Percentiles rank a stretch among this genome's conserved stretches.
Evolutionary conservation across 35 echinoderm and acorn worm species (phyloP).

Genomic region (Stichopus chloronotus): DNA sequence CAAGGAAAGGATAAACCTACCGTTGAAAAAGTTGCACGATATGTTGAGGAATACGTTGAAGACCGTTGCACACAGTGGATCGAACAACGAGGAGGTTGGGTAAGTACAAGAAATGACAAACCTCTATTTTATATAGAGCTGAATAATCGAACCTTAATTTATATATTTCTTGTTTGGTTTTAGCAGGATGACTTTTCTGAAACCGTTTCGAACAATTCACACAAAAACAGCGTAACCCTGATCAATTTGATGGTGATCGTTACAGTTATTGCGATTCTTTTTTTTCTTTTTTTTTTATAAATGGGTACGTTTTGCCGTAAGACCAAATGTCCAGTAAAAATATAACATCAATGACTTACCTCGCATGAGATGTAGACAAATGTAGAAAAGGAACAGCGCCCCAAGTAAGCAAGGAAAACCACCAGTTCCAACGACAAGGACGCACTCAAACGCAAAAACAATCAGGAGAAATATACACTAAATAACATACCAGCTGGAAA

Average conservation of each 20-base stretch:
- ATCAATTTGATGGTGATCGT: neutral
- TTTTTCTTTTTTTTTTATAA: no score
- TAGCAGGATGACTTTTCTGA: constrained; percentile 8
- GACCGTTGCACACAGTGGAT: constrained; percentile 21
- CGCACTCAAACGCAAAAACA: no score
- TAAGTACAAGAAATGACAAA: neutral
- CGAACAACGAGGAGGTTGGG: neutral
- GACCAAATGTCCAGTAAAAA: no score
- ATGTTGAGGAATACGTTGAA: constrained; percentile 2
- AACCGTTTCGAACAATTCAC: neutral
- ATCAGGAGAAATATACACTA: no score
- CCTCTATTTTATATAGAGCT: neutral
- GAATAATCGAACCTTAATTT: neutral
- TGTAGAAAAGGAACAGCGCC: no score
- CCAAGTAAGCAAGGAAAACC: no score
- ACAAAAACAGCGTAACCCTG: neutral
- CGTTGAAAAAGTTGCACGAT: neutral
- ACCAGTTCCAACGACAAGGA: no score
- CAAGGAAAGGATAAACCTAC: constrained; percentile 8
- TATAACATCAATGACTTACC: no score
- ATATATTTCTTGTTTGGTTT: neutral
- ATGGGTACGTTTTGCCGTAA: no score
- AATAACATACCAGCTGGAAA: no score
- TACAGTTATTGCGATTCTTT: neutral
- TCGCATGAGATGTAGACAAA: no score